Base-by-base conservation (phyloP, 2,888 invertebrate species). In the Trisateles emortualis region DNA sequence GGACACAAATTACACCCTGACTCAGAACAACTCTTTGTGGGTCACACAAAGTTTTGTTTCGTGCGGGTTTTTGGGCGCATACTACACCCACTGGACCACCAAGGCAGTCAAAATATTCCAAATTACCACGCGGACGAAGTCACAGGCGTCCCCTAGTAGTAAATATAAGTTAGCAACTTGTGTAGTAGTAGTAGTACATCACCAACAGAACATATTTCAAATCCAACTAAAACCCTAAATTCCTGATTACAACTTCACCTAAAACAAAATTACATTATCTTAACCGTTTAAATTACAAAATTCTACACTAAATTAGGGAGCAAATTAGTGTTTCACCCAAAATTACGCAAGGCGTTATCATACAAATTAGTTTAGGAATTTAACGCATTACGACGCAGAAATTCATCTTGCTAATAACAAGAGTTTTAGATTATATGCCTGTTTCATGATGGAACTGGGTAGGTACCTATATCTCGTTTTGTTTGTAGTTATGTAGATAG, bases 341-440 rank as follows among this genome's bases (percentile, higher is more conserved):
- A 33, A 46, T 45, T 36, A 24, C 14, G 39, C 16, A 10, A 1
- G 26, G 30, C 32, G 58, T 58, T 53, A 57, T 60, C 63, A 59
- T 44, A 63, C 59, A 58, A 72, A 68, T 70, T 65, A 60, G 58
- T 72, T 65, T 39, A 39, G 17, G 39, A 65, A 62, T 72, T 65
- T 29, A 40, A 11, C 46, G 47, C 52, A 54, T 67, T 54, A 54
- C 30, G 26, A 39, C 33, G n/a, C 8, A 26, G 33, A 36, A 52
- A 63, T 71, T 58, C 17, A 26, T 52, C 40, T 39, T 26, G 16
- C 14, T 41, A 9, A 33, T 39, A 47, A 39, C 19, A 11, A 36
- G 30, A 35, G 14, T 26, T 35, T 13, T 11, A 3, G n/a, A 32
- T 11, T 5, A 33, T 26, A 17, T n/a, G n/a, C n/a, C n/a, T n/a